Evolutionary conservation across 1,140 invertebrate genomes (phyloP).

Genomic region (Drosophila pectinifera): DNA sequence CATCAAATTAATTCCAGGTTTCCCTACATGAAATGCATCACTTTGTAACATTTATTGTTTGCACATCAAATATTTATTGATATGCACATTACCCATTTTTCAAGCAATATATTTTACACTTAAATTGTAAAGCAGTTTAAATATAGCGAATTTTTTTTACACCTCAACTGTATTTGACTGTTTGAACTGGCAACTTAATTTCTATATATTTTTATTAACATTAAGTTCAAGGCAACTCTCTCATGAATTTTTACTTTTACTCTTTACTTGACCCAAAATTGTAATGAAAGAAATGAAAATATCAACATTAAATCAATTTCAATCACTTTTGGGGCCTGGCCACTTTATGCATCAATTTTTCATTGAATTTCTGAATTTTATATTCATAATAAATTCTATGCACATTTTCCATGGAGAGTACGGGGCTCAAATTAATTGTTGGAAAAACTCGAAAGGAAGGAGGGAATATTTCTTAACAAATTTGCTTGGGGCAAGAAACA

Average conservation of each 20-base stretch:
- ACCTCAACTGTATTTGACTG: too few species aligned
- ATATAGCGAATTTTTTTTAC: too few species aligned
- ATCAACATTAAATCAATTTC: conserved; percentile 28
- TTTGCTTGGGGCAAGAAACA: conserved; percentile 11
- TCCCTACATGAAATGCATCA: conserved; percentile 10
- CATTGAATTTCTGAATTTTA: conserved; percentile 31
- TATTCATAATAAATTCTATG: conserved; percentile 30
- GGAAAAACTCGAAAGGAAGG: neutral
- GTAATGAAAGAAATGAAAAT: conserved; percentile 1
- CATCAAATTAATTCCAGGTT: conserved; percentile 2
- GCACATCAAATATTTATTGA: conserved; percentile 17
- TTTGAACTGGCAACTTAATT: too few species aligned
- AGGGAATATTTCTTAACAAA: conserved; percentile 29
- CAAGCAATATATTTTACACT: conserved; percentile 2
- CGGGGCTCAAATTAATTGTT: conserved; percentile 42
- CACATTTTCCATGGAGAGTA: conserved; percentile 14
- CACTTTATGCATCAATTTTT: conserved; percentile 54
- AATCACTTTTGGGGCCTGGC: conserved; percentile 26
- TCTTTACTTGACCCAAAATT: neutral
- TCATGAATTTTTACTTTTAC: too few species aligned
- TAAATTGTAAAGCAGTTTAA: neutral
- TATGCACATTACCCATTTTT: neutral
- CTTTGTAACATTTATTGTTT: conserved; percentile 24
- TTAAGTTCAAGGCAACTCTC: too few species aligned
- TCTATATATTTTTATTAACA: too few species aligned